Evolutionary conservation across 64 coral and sea anemone genomes (phyloP).

Genomic region (Montipora foliosa): DNA sequence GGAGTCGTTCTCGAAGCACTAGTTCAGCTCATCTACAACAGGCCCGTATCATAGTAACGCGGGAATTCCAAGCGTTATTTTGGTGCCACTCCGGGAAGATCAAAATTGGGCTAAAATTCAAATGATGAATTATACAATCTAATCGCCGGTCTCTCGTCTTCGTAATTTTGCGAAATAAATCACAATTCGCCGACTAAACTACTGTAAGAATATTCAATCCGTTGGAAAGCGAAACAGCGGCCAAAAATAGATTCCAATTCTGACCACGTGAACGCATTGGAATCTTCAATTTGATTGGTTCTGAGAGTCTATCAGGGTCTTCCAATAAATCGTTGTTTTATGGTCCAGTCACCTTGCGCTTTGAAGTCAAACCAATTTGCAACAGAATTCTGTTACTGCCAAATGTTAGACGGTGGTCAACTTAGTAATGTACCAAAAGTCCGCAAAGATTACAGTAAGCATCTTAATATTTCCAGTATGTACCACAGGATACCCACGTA

Average conservation of each 20-base stretch:
- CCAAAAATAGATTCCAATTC: slow-evolving; percentile 23
- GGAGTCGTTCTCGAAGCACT: neutral
- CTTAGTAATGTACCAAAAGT: too few species aligned
- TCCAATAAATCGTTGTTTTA: too few species aligned
- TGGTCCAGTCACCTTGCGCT: too few species aligned
- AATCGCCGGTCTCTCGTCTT: neutral
- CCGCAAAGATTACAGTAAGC: too few species aligned
- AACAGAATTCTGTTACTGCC: too few species aligned
- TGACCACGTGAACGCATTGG: slow-evolving; percentile 80
- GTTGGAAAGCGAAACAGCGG: neutral
- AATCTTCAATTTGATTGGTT: slow-evolving; percentile 60
- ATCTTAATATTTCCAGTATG: too few species aligned
- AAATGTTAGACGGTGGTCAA: too few species aligned
- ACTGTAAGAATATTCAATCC: too few species aligned
- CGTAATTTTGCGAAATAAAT: neutral
- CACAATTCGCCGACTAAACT: neutral
- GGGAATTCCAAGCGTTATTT: slow-evolving; percentile 52
- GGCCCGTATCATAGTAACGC: slow-evolving; percentile 62
- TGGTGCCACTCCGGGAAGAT: neutral
- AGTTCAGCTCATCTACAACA: neutral
- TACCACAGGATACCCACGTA: too few species aligned
- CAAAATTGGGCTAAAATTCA: neutral
- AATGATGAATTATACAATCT: neutral
- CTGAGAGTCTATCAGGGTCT: neutral
- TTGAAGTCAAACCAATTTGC: too few species aligned